Percentiles rank a stretch among this genome's conserved stretches.
Evolutionary conservation across 2,113 vertebrate genomes (phyloP).

Genomic region (Grus americana): DNA sequence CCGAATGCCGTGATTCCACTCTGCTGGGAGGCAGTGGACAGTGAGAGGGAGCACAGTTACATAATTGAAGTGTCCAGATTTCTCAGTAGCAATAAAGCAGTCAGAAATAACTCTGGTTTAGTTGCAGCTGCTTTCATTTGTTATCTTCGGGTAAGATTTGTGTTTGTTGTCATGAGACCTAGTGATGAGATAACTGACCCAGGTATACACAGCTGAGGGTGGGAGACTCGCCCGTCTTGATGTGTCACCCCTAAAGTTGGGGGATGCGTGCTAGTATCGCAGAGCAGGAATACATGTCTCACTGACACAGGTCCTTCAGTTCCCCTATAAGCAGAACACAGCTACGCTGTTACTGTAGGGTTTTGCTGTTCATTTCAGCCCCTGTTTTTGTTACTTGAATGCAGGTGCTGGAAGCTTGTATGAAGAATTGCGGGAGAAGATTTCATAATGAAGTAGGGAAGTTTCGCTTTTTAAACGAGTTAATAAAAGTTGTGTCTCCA

Average conservation of each 20-base stretch:
- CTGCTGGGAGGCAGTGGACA: neutral
- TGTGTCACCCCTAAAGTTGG: neutral
- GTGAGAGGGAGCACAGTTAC: neutral
- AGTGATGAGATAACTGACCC: neutral
- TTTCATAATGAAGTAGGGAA: constrained; percentile 96
- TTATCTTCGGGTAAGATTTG: neutral
- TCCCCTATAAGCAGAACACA: neutral
- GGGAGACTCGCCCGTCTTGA: neutral
- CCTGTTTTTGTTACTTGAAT: constrained; percentile 7
- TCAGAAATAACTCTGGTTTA: neutral
- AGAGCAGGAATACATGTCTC: neutral
- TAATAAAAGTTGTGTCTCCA: constrained; percentile 96
- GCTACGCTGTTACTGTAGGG: accelerated
- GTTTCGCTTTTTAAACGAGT: constrained; percentile 94
- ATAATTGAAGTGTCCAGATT: neutral
- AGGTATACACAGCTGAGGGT: too few relatives aligned
- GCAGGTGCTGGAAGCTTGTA: constrained; percentile 93
- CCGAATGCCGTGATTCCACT: neutral
- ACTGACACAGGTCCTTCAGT: neutral
- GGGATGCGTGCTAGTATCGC: accelerated
- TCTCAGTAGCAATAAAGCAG: neutral
- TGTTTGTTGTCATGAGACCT: neutral
- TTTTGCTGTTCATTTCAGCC: neutral
- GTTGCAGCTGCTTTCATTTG: neutral
- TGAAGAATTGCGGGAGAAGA: constrained; percentile 94